phyloP scores from a whole-genome alignment of 2,113 vertebrate genomes.

The Heptranchias perlo region DNA sequence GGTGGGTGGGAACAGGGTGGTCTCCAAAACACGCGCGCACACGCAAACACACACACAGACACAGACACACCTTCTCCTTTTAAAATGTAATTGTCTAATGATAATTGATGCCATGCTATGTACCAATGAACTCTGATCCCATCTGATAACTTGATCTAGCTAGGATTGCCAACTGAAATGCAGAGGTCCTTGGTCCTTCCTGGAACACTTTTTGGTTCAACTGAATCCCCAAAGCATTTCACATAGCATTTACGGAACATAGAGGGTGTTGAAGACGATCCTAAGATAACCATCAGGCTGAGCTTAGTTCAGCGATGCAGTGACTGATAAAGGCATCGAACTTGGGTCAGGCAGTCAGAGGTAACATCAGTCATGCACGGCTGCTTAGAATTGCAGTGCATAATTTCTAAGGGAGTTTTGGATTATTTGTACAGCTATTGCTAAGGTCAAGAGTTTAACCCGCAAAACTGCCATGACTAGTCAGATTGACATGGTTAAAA shows the following conservation, averaged over 20 bases:
- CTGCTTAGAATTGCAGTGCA: not conserved
- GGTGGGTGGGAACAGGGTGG: no score
- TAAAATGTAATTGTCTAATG: not conserved
- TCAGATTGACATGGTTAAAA: not conserved
- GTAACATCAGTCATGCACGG: not conserved
- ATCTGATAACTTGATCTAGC: not conserved
- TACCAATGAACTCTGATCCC: not conserved
- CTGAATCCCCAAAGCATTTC: not conserved
- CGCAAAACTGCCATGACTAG: not conserved
- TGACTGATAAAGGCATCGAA: not conserved
- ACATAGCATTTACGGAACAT: not conserved
- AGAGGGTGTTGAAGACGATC: not conserved
- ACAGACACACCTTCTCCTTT: not conserved
- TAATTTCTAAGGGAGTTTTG: slow-evolving; percentile 10
- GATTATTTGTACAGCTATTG: not conserved
- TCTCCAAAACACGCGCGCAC: no score
- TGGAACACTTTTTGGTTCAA: not conserved
- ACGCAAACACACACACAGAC: no score
- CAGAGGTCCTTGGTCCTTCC: not conserved
- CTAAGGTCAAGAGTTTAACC: not conserved
- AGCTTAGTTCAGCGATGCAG: not conserved
- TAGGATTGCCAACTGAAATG: not conserved
- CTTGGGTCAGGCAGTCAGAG: slow-evolving; percentile 2
- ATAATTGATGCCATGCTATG: not conserved
- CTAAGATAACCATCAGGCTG: not conserved